phyloP scores from a whole-genome alignment of 1,140 invertebrate species.

The Coptotermes formosanus region DNA sequence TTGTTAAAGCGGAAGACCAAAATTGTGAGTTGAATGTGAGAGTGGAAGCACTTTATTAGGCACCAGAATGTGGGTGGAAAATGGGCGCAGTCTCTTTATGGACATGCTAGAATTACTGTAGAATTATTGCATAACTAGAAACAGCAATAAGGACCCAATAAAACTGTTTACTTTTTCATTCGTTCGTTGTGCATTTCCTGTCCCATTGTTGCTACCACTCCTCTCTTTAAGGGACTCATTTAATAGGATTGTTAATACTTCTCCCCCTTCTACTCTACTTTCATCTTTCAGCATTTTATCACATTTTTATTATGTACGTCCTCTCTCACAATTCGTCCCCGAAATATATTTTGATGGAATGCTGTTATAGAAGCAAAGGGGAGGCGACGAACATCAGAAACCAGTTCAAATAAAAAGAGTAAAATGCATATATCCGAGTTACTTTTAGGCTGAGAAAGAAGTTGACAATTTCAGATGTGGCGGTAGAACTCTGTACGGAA shows the following conservation, averaged over 20 bases:
- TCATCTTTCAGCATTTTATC: slow-evolving; percentile 9
- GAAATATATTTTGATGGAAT: slow-evolving; percentile 9
- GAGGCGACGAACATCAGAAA: background rate
- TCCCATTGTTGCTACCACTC: background rate
- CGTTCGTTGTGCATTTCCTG: background rate
- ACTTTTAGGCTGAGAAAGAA: background rate
- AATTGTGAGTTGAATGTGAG: background rate
- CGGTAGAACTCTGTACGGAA: background rate
- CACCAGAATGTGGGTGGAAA: background rate
- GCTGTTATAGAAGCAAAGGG: background rate
- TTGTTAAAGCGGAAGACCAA: background rate
- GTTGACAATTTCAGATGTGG: slow-evolving; percentile 15
- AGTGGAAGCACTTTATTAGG: background rate
- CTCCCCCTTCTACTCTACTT: background rate
- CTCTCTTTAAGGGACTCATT: background rate
- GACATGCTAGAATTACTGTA: background rate
- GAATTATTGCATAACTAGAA: background rate
- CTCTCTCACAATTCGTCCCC: background rate
- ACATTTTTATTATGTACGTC: slow-evolving; percentile 9
- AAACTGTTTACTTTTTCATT: background rate
- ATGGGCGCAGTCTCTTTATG: background rate
- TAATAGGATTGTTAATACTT: background rate
- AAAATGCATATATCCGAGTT: background rate
- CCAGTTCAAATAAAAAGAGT: background rate
- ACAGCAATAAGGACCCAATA: slow-evolving; percentile 1